A percentile compares a stretch with the other conserved stretches of the same genome.
Conservation (phyloP, 2,888 invertebrate species). For the Lysandra coridon region DNA sequence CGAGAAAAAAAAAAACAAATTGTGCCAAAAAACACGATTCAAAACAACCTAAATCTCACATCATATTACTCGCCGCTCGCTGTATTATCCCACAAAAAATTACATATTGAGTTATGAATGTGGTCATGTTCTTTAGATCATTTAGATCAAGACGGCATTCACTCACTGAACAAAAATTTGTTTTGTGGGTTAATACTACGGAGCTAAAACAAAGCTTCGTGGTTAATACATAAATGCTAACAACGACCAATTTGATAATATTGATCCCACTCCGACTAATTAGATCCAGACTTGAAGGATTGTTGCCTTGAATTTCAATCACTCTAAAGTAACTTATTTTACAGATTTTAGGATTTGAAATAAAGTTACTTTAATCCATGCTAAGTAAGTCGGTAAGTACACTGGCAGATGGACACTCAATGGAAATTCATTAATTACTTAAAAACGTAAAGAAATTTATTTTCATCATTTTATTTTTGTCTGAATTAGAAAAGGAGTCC, state of each 20-base stretch:
- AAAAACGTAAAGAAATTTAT: neutral
- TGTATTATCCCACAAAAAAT: too few species aligned
- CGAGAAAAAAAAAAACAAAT: too few species aligned
- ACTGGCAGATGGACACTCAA: neutral
- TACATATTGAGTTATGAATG: too few species aligned
- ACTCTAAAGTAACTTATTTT: neutral
- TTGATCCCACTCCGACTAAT: neutral
- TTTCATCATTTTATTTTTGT: neutral
- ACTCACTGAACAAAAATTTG: too few species aligned
- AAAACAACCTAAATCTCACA: too few species aligned
- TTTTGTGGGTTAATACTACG: too few species aligned
- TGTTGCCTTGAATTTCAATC: conserved; percentile 9
- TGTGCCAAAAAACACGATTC: too few species aligned
- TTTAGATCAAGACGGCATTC: too few species aligned
- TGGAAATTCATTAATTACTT: conserved; percentile 7
- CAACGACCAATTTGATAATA: neutral
- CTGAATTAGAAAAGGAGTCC: neutral
- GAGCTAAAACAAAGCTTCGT: too few species aligned
- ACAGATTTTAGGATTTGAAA: neutral
- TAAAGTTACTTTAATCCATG: neutral
- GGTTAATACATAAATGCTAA: too few species aligned
- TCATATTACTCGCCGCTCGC: too few species aligned
- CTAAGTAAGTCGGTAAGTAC: neutral
- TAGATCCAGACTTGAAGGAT: neutral
- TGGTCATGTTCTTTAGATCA: too few species aligned